Evolutionary conservation across 2,888 invertebrate genomes (phyloP), one percentile per base, ranked within the genome.

Genomic region (Chrysina gloriosa): DNA sequence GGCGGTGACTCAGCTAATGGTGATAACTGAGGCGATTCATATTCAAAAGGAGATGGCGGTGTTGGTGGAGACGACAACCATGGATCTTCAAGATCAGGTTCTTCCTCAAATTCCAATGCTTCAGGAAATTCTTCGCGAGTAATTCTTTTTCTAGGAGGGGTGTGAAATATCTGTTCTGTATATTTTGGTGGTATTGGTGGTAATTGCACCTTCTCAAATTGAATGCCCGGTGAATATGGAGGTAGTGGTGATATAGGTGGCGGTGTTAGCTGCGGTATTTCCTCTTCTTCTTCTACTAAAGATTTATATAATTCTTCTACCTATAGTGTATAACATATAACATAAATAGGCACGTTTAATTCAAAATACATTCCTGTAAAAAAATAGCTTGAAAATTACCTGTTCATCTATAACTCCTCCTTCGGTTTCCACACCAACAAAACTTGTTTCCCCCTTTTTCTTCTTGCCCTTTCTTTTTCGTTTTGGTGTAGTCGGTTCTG

Each of bases 11-110:
- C 63, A 19, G 5, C 56, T 9, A 34, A 23, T 4, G 29, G 54
- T 19, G 29, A 42, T 0, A 11, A 65, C n/a, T 42, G 9, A n/a
- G 67, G 67, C 5, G 67, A 67, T n/a, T 63, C 36, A 6, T 61
- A 67, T 45, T 58, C 56, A n/a, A 54, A 47, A 16, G 56, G 66
- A 19, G 66, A 47, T 7, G 66, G 66, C 3, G 66, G 66, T 47
- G 66, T 47, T 2, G 66, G 66, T 3, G 66, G 66, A 7, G 66
- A 58, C 4, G 2, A 2, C 4, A 61, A 14, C 58, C 58, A 61
- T 4, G 58, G 58, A 7, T 61, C 58, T 0, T 39, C 58, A 16
- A 61, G 42, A n/a, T 11, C 7, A 1, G 58, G 58, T 29, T 61
- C 58, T 25, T 61, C 58, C 27, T 61, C 58, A 42, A 42, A 61